Evolutionary conservation across 1,140 invertebrate genomes (phyloP).

Genomic region (Caligus rogercresseyi): DNA sequence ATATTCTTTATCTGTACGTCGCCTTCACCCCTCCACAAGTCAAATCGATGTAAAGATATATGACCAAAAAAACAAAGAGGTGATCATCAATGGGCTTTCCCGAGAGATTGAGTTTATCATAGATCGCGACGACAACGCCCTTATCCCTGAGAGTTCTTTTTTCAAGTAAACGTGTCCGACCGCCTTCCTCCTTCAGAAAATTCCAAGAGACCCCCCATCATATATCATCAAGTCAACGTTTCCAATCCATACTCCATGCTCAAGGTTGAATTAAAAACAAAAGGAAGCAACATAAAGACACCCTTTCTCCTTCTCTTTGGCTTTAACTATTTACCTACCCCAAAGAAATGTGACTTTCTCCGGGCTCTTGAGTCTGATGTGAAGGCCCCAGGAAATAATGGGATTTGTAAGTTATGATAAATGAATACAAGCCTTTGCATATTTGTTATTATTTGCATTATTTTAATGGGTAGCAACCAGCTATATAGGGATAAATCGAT

Average conservation of each 20-base stretch:
- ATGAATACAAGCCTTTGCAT: too few species aligned
- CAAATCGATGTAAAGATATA: constrained; percentile 15
- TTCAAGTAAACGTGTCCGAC: not conserved
- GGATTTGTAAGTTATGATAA: too few species aligned
- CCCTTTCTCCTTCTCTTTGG: not conserved
- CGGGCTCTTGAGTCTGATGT: too few species aligned
- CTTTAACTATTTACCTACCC: not conserved
- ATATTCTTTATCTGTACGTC: constrained; percentile 11
- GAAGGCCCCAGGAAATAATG: too few species aligned
- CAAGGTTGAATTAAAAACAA: constrained; percentile 15
- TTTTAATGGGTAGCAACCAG: too few species aligned
- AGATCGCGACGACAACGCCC: not conserved
- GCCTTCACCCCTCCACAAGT: constrained; percentile 9
- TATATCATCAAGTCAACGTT: constrained; percentile 13
- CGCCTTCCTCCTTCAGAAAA: too few species aligned
- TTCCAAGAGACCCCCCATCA: constrained; percentile 7
- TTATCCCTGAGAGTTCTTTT: not conserved
- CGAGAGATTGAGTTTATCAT: constrained; percentile 2
- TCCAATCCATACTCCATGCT: constrained; percentile 9
- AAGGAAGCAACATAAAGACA: not conserved
- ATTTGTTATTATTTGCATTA: too few species aligned
- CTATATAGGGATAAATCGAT: too few species aligned
- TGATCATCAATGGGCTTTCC: not conserved
- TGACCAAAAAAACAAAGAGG: not conserved
- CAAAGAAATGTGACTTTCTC: constrained; percentile 17